Evolutionary conservation across 2,797 vertebrate genomes (phyloP).

Genomic region (Gymnopithys bicolor): DNA sequence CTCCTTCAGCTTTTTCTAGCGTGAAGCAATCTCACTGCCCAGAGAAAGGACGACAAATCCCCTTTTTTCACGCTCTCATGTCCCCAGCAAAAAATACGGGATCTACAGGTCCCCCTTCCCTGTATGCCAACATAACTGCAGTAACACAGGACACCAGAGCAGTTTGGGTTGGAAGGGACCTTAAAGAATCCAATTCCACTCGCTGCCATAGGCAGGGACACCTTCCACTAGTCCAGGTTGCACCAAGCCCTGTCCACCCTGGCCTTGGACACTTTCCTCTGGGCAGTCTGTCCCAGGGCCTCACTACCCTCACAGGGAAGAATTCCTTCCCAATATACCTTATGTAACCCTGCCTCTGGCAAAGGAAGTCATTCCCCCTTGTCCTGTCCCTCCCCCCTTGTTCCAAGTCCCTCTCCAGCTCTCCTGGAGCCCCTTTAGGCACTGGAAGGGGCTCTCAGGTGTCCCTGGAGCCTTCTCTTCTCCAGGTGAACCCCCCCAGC

Average conservation of each 20-base stretch:
- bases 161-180: not conserved
- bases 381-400: not conserved
- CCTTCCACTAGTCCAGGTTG: rapidly evolving
- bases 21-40: not conserved
- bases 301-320: not conserved
- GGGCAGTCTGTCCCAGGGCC: not conserved
- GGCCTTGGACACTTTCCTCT: not conserved
- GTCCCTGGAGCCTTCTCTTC: not conserved
- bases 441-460: not conserved
- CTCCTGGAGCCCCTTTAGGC: not conserved
- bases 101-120: not conserved
- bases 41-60: not conserved
- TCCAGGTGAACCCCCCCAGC: not conserved
- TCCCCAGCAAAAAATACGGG: rapidly evolving
- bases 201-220: not conserved
- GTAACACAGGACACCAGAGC: not conserved
- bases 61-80: not conserved
- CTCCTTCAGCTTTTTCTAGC: not conserved
- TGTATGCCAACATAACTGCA: not conserved
- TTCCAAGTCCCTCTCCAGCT: not conserved
- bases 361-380: not conserved
- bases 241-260: rapidly evolving
- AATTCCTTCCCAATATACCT: not conserved
- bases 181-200: rapidly evolving
- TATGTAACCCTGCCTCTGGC: not conserved